Evolutionary conservation across 2,888 invertebrate genomes (phyloP).

Genomic region (Cheilosia urbana): DNA sequence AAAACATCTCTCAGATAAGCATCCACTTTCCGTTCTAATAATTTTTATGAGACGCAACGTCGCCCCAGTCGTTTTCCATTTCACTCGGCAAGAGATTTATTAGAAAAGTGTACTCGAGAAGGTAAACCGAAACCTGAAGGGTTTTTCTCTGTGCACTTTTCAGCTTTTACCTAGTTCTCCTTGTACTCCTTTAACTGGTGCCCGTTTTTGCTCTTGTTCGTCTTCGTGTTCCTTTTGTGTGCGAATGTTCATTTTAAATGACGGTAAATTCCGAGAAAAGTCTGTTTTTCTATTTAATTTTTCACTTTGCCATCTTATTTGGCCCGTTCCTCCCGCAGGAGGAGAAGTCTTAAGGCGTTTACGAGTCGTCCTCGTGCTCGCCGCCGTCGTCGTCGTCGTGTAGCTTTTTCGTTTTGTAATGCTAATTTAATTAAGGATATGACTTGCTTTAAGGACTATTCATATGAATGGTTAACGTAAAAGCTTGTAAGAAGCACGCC

Average conservation of each 20-base stretch:
- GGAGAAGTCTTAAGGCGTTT: constrained; percentile 28
- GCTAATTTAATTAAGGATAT: constrained; percentile 75
- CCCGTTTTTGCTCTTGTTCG: neutral
- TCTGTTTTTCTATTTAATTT: constrained; percentile 73
- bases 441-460: constrained; percentile 72
- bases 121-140: constrained; percentile 74
- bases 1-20: constrained; percentile 74
- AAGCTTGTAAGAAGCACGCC: constrained; percentile 24
- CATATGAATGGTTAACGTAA: constrained; percentile 42
- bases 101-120: constrained; percentile 73
- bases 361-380: constrained; percentile 27
- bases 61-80: constrained; percentile 53
- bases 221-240: constrained; percentile 47
- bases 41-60: constrained; percentile 72
- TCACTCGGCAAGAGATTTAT: constrained; percentile 68
- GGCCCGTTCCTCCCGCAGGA: neutral
- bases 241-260: constrained; percentile 69
- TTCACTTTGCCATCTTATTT: constrained; percentile 56
- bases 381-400: constrained; percentile 22
- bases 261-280: constrained; percentile 69
- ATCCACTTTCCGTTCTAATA: constrained; percentile 75
- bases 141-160: constrained; percentile 65
- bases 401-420: constrained; percentile 66
- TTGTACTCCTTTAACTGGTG: constrained; percentile 13
- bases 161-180: constrained; percentile 40